These are phyloP conservation scores for Pagetopsis macropterus DNA, from an alignment of 2,797 vertebrate species.

Conservation along the genomic window DNA sequence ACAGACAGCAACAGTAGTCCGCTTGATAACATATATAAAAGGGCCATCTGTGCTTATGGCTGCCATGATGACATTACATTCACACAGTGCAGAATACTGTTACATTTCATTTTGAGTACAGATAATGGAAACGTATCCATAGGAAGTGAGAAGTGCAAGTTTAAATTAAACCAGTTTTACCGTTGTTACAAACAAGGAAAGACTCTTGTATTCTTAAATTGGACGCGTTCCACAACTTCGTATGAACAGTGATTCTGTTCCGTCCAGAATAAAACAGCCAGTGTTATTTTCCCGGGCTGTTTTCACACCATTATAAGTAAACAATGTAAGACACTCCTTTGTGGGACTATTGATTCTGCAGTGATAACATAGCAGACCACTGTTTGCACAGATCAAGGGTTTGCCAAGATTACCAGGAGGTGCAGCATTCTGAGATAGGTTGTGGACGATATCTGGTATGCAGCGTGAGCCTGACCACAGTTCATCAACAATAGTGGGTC, in stretches of 20 bases:
- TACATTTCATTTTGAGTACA: not conserved
- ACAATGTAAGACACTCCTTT: constrained; percentile 53
- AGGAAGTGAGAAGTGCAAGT: not conserved
- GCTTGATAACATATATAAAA: not conserved
- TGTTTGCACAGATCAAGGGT: constrained; percentile 78
- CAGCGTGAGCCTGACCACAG: constrained; percentile 52
- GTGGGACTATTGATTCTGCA: constrained; percentile 52
- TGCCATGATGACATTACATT: not conserved
- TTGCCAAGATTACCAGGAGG: constrained; percentile 77
- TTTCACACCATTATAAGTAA: constrained; percentile 49
- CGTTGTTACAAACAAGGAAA: not conserved
- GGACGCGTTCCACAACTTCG: not conserved
- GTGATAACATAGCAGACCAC: constrained; percentile 61
- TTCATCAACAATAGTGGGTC: constrained; percentile 72
- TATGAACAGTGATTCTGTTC: constrained; percentile 7
- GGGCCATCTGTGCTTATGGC: not conserved
- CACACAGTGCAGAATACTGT: no score
- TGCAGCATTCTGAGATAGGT: constrained; percentile 77
- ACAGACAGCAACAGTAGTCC: not conserved
- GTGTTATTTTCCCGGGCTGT: constrained; percentile 14
- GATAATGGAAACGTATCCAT: not conserved
- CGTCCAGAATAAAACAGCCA: constrained; percentile 1
- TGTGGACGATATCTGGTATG: constrained; percentile 75
- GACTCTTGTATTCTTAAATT: not conserved
- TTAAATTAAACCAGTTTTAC: constrained; percentile 7